Percentiles rank a stretch among this genome's conserved stretches.
Conservation (phyloP, 1,140 invertebrate species). For the Gryon sp. region DNA sequence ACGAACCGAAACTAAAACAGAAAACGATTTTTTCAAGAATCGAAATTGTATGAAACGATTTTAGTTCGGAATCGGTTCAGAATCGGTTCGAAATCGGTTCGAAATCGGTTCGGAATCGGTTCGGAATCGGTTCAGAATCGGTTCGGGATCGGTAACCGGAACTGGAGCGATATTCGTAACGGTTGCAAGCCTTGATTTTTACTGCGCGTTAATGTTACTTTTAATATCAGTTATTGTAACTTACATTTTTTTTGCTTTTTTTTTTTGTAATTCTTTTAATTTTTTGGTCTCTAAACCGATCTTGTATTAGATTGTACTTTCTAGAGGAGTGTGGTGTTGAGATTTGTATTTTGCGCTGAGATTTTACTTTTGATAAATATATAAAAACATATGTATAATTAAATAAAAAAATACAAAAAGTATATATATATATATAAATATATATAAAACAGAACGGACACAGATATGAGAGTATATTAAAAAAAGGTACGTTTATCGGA, state of each 20-base stretch:
- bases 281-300: conserved; percentile 69
- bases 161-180: not conserved
- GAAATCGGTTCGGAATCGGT: no score
- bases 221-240: conserved; percentile 64
- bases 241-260: conserved; percentile 69
- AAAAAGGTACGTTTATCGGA: conserved; percentile 15
- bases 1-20: no score
- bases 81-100: no score
- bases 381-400: conserved; percentile 30
- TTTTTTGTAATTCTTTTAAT: no score
- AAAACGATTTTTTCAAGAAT: no score
- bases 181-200: conserved; percentile 32
- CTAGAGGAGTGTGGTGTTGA: conserved; percentile 55
- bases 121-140: no score
- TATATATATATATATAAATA: conserved; percentile 19
- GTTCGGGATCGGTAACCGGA: no score
- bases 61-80: no score
- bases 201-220: conserved; percentile 67
- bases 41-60: no score
- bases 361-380: conserved; percentile 56
- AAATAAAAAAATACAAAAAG: conserved; percentile 20
- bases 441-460: conserved; percentile 5
- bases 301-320: conserved; percentile 65
- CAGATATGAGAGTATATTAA: conserved; percentile 11
- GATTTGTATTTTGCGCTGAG: conserved; percentile 53